Base-by-base conservation (phyloP, 2,797 vertebrate genomes). In the Catamblyrhynchus diadema region DNA sequence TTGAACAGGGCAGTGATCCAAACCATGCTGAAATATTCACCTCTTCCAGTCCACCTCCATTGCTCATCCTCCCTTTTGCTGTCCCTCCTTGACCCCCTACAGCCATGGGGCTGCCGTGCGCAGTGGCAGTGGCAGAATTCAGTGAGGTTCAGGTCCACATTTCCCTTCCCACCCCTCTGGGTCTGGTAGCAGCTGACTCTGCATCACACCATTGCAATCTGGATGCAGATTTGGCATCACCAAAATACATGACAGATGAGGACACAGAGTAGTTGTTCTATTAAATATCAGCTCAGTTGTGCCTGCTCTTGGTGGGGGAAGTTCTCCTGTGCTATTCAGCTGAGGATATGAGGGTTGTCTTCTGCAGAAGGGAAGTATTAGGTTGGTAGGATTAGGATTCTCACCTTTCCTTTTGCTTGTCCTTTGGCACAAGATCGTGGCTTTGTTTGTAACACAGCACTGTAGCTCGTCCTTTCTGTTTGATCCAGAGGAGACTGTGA, bases 31-130 rank as follows among this genome's bases (percentile, higher is more conserved):
- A 80, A 80, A 57, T 42, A 61, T 3, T 69, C 44, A 30, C 47
- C 9, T 86, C 48, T 70, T 44, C 9, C 59, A 32, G 28, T 56
- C 28, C n/a, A 11, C 13, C 48, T 60, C 41, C 28, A 10, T 23
- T 62, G n/a, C 60, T 62, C 3, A 2, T 47, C 14, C 17, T 62
- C 30, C 8, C 4, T 56, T 80, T 70, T 86, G 41, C 41, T 21
- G 11, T 53, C 62, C 54, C n/a, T 24, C 16, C 3, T 25, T 48
- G 30, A 22, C 15, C 25, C 8, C 14, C 28, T 60, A 28, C 12
- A n/a, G 33, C 44, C 3, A 0, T 8, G 20, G 45, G 35, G 39
- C 41, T 28, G 24, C 35, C 2, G 0, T 33, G 54, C 32, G 41
- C 62, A 37, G 24, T 5, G 33, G 41, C 66, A 41, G 21, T 5